Evolutionary conservation across 2,888 invertebrate genomes (phyloP), one percentile per base, ranked within the genome.

Genomic region (Leucoptera coffeella): DNA sequence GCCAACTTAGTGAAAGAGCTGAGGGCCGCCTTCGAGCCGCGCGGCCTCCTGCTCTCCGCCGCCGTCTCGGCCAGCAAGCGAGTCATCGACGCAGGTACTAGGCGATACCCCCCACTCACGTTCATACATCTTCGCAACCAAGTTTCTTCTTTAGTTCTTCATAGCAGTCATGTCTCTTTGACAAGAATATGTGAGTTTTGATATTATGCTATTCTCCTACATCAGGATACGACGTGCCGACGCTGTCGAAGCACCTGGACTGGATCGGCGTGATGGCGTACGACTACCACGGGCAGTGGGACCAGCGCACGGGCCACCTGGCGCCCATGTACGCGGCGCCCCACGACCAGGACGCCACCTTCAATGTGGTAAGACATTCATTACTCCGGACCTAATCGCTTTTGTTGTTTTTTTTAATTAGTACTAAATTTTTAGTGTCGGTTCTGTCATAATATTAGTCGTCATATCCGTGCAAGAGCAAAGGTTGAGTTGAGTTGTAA

Each of bases 221-320:
- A n/a, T n/a, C 32, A 71, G 72, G 57, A 1, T 92, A 92, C 45
- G 85, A 92, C 42, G 82, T 92, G 0, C 79, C 85, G 1, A 53
- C 73, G 0, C 46, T 92, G n/a, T 79, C 85, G 0, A 61, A 74
- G 32, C 81, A 88, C 44, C 72, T 92, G 31, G 89, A 91, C 49
- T 91, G 90, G 88, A 89, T 93, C 35, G 81, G 90, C 1, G 80
- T 93, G 1, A 92, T 93, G 91, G 78, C 87, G 1, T 92, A 92
- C 45, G 92, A 93, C 45, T 91, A 84, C 44, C 90, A 91, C 40
- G 92, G 91, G 0, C 89, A 90, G 43, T 91, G 90, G 90, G 91
- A 91, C 43, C 87, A 88, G 50, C 80, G 81, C 37, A 92, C 91
- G 0, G 92, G 91, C 1, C 92, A 93, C 45, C 82, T 91, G 3